Percentiles rank a stretch among this genome's conserved stretches.
phyloP scores from a whole-genome alignment of 2,888 invertebrate genomes.

The Strigamia crassipes region DNA sequence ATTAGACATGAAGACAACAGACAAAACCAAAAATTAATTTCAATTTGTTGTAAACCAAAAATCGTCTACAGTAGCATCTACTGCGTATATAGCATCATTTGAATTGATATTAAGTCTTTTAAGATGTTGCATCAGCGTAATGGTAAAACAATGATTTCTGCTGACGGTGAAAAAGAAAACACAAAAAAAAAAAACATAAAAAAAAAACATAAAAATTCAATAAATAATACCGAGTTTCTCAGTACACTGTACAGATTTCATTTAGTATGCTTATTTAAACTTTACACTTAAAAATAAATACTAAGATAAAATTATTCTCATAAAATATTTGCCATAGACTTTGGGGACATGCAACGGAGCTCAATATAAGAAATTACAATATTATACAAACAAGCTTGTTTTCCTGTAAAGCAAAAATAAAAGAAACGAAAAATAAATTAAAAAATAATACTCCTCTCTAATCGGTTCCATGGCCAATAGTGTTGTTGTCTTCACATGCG shows the following conservation, averaged over 20 bases:
- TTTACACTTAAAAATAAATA: conserved; percentile 39
- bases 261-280: conserved; percentile 6
- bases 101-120: not conserved
- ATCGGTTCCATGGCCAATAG: conserved; percentile 19
- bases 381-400: not conserved
- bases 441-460: not conserved
- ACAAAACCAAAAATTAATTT: conserved; percentile 12
- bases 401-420: not conserved
- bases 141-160: not conserved
- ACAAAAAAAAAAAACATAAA: not conserved
- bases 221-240: conserved; percentile 36
- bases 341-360: conserved; percentile 6
- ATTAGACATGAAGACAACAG: conserved; percentile 49
- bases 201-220: not conserved
- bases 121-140: not conserved
- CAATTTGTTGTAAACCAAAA: not conserved
- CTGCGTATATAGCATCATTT: not conserved
- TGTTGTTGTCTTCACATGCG: conserved; percentile 53
- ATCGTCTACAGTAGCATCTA: not conserved
- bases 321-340: not conserved
- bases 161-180: not conserved
- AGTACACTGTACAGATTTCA: not conserved
- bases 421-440: not conserved
- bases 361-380: not conserved
- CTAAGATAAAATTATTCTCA: conserved; percentile 17